Conservation (phyloP, 1,140 invertebrate genomes). For the Lepidurus couesii region DNA sequence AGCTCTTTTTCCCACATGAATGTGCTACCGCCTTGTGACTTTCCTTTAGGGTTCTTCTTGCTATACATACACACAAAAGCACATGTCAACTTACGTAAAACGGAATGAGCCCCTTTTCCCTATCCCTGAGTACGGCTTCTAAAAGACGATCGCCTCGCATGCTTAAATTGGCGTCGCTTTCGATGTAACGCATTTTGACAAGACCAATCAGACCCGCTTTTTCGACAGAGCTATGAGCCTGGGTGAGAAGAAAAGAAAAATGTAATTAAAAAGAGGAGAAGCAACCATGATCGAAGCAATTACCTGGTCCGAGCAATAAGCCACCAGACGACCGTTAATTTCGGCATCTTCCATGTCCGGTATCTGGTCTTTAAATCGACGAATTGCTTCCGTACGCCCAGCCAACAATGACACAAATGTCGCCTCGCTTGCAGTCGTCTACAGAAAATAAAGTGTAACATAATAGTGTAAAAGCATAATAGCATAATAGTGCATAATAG, state of each 20-base stretch:
- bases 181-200: conserved; percentile 86
- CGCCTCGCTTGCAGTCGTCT: conserved; percentile 84
- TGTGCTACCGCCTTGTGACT: not conserved
- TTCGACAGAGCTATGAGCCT: conserved; percentile 93
- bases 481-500: no score
- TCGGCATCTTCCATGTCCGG: conserved; percentile 75
- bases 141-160: conserved; percentile 73
- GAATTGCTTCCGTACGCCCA: conserved; percentile 77
- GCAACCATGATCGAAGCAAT: not conserved
- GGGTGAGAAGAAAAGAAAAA: conserved; percentile 26
- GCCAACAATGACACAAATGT: conserved; percentile 85
- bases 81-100: conserved; percentile 77
- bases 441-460: no score
- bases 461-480: no score
- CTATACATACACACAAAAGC: not conserved
- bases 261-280: not conserved
- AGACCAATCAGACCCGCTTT: conserved; percentile 87
- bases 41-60: not conserved
- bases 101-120: conserved; percentile 80
- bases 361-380: conserved; percentile 52
- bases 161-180: conserved; percentile 67
- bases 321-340: conserved; percentile 83
- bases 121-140: conserved; percentile 73
- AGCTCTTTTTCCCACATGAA: not conserved
- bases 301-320: conserved; percentile 78